Evolutionary conservation across 2,113 vertebrate species (phyloP), one percentile per base, ranked within the genome.

Genomic region (Hipposideros armiger): DNA sequence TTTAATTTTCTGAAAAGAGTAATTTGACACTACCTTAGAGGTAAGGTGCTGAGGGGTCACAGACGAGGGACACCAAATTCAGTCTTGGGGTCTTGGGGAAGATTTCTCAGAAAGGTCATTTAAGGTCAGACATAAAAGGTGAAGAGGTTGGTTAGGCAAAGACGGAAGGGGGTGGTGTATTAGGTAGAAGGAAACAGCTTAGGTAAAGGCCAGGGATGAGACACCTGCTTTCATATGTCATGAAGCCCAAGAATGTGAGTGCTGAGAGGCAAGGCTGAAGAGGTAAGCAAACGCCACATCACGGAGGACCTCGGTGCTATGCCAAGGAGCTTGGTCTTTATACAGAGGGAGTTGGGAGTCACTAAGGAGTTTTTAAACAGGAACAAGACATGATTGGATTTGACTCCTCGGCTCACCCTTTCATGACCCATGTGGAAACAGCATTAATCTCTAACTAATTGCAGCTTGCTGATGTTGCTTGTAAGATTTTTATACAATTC

Each of bases 51-150:
- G 50, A 92, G 19, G 28, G 11, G 40, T 94, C 15, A 42, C 42
- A 50, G 58, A 80, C 22, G 45, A 95, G 13, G 26, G 72, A 80
- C 20, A 82, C 8, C 26, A 92, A 74, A 30, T 26, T 5, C 50
- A 40, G 52, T 50, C 36, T 70, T n/a, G 70, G 30, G 24, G 32
- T 9, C 9, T 72, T 52, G 40, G n/a, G 50, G 50, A 60, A 16
- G 62, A 50, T 72, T 89, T 92, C 67, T 89, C 58, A 86, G 66
- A 89, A 4, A 73, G 74, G 52, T 90, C 56, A 91, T 52, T 42
- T 72, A 32, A 77, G 62, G 47, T 76, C 40, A 90, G 28, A 67
- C 11, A 40, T 0, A 4, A 76, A 89, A 30, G 14, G 16, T 17
- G 17, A 94, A 92, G 52, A 28, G 7, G 28, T 60, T 56, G 24